These are phyloP conservation scores for Emys orbicularis DNA, from an alignment of 2,797 vertebrate genomes.

Conservation along the genomic window DNA sequence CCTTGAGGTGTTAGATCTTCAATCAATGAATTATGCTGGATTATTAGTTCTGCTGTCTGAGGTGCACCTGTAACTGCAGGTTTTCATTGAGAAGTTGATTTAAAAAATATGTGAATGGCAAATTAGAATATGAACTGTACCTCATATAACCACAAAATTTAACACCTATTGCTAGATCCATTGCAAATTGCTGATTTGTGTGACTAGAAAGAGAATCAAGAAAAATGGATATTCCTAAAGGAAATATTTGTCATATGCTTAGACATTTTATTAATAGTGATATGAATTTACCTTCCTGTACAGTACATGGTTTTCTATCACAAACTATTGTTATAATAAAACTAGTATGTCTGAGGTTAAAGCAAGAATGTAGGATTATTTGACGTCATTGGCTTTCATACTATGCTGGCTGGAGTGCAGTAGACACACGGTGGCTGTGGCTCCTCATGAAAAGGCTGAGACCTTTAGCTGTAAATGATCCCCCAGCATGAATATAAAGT, in stretches of 20 bases:
- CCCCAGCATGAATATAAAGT: neutral
- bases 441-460: neutral
- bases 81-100: constrained; percentile 31
- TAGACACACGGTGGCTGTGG: neutral
- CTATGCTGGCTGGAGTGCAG: neutral
- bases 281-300: neutral
- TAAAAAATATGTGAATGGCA: neutral
- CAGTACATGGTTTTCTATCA: neutral
- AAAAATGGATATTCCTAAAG: constrained; percentile 4
- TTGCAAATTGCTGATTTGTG: neutral
- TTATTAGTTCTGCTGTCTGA: constrained; percentile 51
- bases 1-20: constrained; percentile 43
- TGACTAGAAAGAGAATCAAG: neutral
- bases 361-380: neutral
- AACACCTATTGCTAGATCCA: neutral
- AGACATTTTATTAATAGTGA: neutral
- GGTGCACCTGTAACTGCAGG: constrained; percentile 32
- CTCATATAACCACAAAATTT: neutral
- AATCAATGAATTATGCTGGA: constrained; percentile 51
- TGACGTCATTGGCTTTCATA: neutral
- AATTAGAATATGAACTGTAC: neutral
- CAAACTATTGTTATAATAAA: neutral
- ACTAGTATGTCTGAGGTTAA: neutral
- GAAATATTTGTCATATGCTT: neutral
- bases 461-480: neutral